Percentiles rank a stretch among this genome's conserved stretches.
phyloP scores from a whole-genome alignment of 1,140 invertebrate species.

The Panulirus ornatus region DNA sequence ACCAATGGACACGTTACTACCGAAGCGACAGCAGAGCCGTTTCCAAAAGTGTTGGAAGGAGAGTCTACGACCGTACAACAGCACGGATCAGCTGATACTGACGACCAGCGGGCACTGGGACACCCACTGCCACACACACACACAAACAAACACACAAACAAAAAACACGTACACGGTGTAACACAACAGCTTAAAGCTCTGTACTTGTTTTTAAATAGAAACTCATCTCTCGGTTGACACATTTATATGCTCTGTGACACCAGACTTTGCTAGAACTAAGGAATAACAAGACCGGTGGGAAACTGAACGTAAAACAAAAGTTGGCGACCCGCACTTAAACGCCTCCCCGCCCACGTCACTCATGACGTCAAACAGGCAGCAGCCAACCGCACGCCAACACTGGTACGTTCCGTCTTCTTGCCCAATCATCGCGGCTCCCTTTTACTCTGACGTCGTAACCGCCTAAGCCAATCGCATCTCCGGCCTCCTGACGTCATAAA shows the following conservation, averaged over 20 bases:
- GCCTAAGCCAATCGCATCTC: background rate
- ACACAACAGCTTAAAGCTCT: background rate
- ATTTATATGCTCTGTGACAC: no score
- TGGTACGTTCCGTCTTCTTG: background rate
- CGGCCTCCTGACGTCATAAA: background rate
- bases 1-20: no score
- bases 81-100: slow-evolving; percentile 51
- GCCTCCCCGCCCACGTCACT: background rate
- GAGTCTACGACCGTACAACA: background rate
- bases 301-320: slow-evolving; percentile 10
- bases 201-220: background rate
- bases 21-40: no score
- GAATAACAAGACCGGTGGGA: no score
- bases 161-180: background rate
- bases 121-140: slow-evolving; percentile 21
- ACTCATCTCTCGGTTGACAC: no score
- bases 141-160: slow-evolving; percentile 1
- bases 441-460: background rate
- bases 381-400: background rate
- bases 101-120: background rate
- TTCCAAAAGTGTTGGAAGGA: no score
- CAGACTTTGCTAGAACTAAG: no score
- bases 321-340: background rate
- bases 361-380: background rate
- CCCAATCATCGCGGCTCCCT: background rate